Conservation (phyloP, 2,888 invertebrate species). For the Philaethria dido region DNA sequence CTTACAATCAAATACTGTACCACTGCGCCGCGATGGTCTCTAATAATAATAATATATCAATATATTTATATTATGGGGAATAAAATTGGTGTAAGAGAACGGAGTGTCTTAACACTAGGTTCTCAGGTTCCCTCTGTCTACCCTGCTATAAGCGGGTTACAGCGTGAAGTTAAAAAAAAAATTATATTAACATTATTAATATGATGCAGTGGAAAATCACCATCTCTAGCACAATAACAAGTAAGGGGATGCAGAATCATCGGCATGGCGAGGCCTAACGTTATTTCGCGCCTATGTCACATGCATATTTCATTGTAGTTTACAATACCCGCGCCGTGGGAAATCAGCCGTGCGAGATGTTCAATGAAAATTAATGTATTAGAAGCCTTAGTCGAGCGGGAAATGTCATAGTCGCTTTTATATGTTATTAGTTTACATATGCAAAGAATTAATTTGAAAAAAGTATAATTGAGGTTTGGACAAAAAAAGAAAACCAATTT, state of each 20-base stretch:
- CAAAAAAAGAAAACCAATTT: too few relatives aligned
- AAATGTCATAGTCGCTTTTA: slow-evolving; percentile 19
- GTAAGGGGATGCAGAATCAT: slow-evolving; percentile 52
- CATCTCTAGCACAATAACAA: slow-evolving; percentile 42
- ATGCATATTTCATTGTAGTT: slow-evolving; percentile 76
- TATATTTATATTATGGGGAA: too few relatives aligned
- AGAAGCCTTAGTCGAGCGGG: slow-evolving; percentile 29
- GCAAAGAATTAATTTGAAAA: neutral
- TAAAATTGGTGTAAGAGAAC: too few relatives aligned
- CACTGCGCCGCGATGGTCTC: too few relatives aligned
- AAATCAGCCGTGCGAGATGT: slow-evolving; percentile 57
- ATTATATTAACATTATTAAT: neutral
- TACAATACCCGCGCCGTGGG: slow-evolving; percentile 72
- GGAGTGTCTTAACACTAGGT: too few relatives aligned
- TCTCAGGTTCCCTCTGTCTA: too few relatives aligned
- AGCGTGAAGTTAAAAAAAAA: too few relatives aligned
- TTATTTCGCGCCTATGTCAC: slow-evolving; percentile 72
- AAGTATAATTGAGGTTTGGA: too few relatives aligned
- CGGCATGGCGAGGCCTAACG: slow-evolving; percentile 57
- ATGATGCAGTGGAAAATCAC: slow-evolving; percentile 49
- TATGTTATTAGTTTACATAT: slow-evolving; percentile 9
- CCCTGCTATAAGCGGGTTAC: too few relatives aligned
- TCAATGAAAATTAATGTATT: slow-evolving; percentile 49
- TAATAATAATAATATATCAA: too few relatives aligned
- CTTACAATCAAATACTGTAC: too few relatives aligned